These are phyloP conservation scores for Lasiommata megera DNA, from an alignment of 2,888 invertebrate genomes.

Conservation along the genomic window DNA sequence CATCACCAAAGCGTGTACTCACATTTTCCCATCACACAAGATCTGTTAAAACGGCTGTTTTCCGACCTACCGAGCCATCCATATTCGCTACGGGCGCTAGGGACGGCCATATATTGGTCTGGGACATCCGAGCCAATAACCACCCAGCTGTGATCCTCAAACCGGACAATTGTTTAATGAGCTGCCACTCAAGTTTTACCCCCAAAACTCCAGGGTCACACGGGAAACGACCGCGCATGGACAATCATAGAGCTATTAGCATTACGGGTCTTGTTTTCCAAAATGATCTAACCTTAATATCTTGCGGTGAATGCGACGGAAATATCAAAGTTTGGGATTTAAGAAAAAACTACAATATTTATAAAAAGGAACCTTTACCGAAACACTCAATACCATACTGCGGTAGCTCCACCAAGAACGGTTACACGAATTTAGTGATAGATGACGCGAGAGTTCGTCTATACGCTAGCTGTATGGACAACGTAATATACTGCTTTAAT, in stretches of 20 bases:
- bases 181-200: conserved; percentile 81
- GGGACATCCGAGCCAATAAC: conserved; percentile 84
- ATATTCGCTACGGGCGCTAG: conserved; percentile 94
- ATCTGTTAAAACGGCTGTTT: conserved; percentile 91
- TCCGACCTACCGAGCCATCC: conserved; percentile 85
- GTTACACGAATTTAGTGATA: conserved; percentile 89
- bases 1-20: conserved; percentile 65
- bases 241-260: conserved; percentile 83
- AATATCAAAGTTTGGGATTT: conserved; percentile 94
- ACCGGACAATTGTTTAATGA: conserved; percentile 87
- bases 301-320: conserved; percentile 94
- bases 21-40: conserved; percentile 89
- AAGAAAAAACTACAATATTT: conserved; percentile 87
- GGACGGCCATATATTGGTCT: conserved; percentile 92
- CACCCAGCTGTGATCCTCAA: conserved; percentile 66
- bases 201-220: conserved; percentile 78
- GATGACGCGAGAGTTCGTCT: conserved; percentile 85
- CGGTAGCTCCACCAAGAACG: conserved; percentile 85
- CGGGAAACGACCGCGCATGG: conserved; percentile 67
- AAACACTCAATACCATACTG: conserved; percentile 87
- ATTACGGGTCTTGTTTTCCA: conserved; percentile 93
- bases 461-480: conserved; percentile 94
- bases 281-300: conserved; percentile 88
- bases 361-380: conserved; percentile 86
- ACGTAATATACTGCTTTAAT: conserved; percentile 92